Conservation (phyloP, 2,797 vertebrate species). For the Falco naumanni region DNA sequence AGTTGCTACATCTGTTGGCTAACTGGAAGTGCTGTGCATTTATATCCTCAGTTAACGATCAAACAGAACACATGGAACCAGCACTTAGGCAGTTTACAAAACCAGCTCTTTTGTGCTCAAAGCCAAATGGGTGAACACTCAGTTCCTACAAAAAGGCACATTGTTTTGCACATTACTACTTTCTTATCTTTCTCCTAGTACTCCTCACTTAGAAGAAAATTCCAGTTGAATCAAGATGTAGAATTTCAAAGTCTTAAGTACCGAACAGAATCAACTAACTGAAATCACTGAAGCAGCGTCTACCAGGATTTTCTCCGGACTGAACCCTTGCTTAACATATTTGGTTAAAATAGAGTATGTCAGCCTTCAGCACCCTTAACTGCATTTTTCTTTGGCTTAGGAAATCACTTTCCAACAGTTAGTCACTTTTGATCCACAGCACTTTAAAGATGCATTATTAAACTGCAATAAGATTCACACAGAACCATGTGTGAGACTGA, state of each 20-base stretch:
- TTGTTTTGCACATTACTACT: neutral
- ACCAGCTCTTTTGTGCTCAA: neutral
- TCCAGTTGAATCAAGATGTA: neutral
- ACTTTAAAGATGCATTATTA: neutral
- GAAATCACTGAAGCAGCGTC: neutral
- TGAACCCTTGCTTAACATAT: neutral
- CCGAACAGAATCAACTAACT: neutral
- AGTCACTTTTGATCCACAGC: neutral
- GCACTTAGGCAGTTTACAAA: neutral
- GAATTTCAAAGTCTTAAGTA: neutral
- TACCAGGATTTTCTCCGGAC: neutral
- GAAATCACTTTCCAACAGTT: neutral
- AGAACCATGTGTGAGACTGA: neutral
- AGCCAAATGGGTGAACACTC: neutral
- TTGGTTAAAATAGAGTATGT: neutral
- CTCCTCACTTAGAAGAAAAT: neutral
- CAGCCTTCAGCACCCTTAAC: neutral
- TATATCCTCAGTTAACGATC: neutral
- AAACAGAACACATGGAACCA: neutral
- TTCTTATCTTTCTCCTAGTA: neutral
- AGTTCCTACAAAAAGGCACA: neutral
- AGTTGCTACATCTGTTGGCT: neutral
- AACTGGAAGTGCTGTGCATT: neutral
- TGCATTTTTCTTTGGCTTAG: neutral
- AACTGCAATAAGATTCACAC: neutral